Evolutionary conservation across 2,888 invertebrate genomes (phyloP), one percentile per base, ranked within the genome.

Genomic region (Calameuta idolon): DNA sequence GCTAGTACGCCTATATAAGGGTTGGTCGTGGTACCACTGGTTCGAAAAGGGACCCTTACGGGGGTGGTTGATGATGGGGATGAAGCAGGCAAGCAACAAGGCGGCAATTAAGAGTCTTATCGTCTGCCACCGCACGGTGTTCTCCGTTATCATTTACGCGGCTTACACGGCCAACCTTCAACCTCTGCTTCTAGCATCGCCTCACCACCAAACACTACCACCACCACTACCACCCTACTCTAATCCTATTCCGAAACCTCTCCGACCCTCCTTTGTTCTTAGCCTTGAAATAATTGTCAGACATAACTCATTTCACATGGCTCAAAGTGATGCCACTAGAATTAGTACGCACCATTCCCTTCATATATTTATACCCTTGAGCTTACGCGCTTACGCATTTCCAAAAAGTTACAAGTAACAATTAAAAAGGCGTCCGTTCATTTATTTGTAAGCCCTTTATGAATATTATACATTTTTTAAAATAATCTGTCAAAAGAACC

Each of bases 101-200:
- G 80, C 76, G 81, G 79, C 86, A 87, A 87, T 87, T 87, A 87
- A 87, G 75, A 77, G 82, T 84, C 85, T 87, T 87, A 87, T 87
- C 87, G 83, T 85, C 79, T 77, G 80, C 80, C 76, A 80, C 81
- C 81, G 84, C 83, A 84, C 84, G 80, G 80, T 85, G 86, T 84
- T 83, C 84, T 76, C 81, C 82, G 85, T 87, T 87, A 87, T 87
- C 87, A 87, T 87, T 87, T 86, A 86, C 84, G 84, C 83, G 85
- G 85, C 87, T 87, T 87, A 87, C 86, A 83, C 83, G 84, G 82
- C 81, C 79, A 55, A 74, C 76, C 34, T 31, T 69, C 69, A 34
- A 31, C 68, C 37, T 34, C 40, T 15, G 40, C 40, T 40, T 4
- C 40, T 40, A 15, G 40, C 40, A 40, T 40, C 40, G 40, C 69